Base-by-base conservation (phyloP, 2,888 invertebrate genomes). In the Eilema depressum region DNA sequence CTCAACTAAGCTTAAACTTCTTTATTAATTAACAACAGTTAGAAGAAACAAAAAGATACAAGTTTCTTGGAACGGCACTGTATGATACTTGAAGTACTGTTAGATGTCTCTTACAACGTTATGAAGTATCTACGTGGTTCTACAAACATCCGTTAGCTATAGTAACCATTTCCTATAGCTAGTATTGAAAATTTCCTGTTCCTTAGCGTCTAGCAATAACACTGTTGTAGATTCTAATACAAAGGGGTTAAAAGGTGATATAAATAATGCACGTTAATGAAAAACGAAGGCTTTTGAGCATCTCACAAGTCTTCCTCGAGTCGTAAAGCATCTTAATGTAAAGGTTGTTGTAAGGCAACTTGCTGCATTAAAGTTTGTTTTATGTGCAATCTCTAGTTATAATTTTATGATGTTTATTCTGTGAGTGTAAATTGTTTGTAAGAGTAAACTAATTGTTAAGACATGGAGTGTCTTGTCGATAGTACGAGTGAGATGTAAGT, bases 211-310 rank as follows among this genome's bases (percentile, higher is more conserved):
- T 53, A 53, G 53, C 10, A 53, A n/a, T 53, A 53, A n/a, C 53
- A 53, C 53, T 53, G 4, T 20, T 53, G 53, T n/a, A 53, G 8
- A 53, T 10, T 53, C n/a, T 1, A 53, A n/a, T 3, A 86, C 87
- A 87, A 89, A 88, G 77, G 79, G 78, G 77, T 78, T 85, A 85
- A 87, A 83, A 83, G 83, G 78, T 74, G 78, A 81, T 85, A 85
- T 90, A 90, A 91, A 91, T 92, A 89, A 89, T 86, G 89, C 75
- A 88, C 85, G 90, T 88, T 89, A 25, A 53, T 41, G 20, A 64
- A 63, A 47, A 47, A 28, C 41, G 26, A 47, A 25, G 28, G 10
- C 2, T 89, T 88, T 92, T 89, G 90, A 88, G 85, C 80, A 75
- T 74, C 86, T 88, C 88, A 90, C 87, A 86, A 86, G 86, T 84